These are phyloP conservation scores for Cecropterus lyciades DNA, from an alignment of 1,140 invertebrate genomes.

Conservation along the genomic window DNA sequence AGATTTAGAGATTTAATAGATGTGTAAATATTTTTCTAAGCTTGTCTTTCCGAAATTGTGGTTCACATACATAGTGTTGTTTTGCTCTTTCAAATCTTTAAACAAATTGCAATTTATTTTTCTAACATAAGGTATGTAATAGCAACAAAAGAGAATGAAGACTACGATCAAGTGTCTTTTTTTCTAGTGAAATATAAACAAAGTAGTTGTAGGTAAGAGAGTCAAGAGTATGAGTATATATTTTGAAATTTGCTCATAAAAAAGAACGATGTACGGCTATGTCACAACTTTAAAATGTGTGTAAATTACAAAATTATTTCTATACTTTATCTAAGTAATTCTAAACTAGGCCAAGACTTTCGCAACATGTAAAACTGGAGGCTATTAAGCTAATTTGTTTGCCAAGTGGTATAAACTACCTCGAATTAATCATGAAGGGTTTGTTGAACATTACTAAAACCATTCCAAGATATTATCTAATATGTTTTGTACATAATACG, in stretches of 20 bases:
- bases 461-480: background rate
- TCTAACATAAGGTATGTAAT: too few species aligned
- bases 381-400: slow-evolving; percentile 9
- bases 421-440: background rate
- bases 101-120: too few species aligned
- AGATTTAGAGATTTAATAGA: too few species aligned
- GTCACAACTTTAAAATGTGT: background rate
- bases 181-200: too few species aligned
- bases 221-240: background rate
- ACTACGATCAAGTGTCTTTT: too few species aligned
- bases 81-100: too few species aligned
- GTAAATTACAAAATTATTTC: slow-evolving; percentile 8
- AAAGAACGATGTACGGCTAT: background rate
- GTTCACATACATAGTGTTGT: too few species aligned
- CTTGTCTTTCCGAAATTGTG: too few species aligned
- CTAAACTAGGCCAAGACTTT: slow-evolving; percentile 3
- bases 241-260: background rate
- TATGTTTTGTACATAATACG: background rate
- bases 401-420: background rate
- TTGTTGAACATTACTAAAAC: background rate
- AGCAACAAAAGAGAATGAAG: too few species aligned
- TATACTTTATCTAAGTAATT: slow-evolving; percentile 4
- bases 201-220: too few species aligned
- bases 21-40: too few species aligned
- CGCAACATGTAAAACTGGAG: slow-evolving; percentile 3